A percentile compares a stretch with the other conserved stretches of the same genome.
Evolutionary conservation across 2,113 vertebrate species (phyloP).

Genomic region (Oreochromis spilurus): DNA sequence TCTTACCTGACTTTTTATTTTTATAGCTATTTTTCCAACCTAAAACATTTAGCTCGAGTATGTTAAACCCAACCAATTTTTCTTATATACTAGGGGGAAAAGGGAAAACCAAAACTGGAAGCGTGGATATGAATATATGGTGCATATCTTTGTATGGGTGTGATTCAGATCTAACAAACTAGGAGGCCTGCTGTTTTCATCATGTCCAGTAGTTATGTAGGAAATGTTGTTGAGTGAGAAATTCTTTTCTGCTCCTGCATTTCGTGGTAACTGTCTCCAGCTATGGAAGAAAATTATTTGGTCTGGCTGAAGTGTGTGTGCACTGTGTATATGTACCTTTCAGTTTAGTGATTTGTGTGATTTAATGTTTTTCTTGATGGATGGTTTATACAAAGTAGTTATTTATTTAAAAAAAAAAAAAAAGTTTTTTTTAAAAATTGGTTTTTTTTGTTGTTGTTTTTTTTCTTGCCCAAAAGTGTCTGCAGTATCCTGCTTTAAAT

Average conservation of each 20-base stretch:
- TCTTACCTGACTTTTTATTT: not conserved
- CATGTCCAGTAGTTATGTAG: not conserved
- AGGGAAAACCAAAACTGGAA: not conserved
- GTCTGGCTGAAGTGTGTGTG: not conserved
- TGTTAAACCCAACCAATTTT: not conserved
- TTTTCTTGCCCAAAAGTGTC: not conserved
- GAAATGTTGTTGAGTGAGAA: not conserved
- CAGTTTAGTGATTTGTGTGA: not conserved
- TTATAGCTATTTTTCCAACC: not conserved
- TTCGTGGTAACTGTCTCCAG: not conserved
- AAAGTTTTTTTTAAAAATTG: no score
- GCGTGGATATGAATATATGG: not conserved
- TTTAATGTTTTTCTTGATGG: not conserved
- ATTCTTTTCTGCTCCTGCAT: not conserved
- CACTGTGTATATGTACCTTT: not conserved
- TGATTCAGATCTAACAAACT: not conserved
- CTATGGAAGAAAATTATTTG: not conserved
- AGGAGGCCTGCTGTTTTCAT: not conserved
- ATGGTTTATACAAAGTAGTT: not conserved
- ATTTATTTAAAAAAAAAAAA: not conserved
- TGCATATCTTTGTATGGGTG: not conserved
- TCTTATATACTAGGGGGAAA: not conserved
- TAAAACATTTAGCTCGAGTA: not conserved
- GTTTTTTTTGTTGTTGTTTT: not conserved
- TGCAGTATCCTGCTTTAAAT: not conserved